phyloP scores from a whole-genome alignment of 2,888 invertebrate genomes.

The Andrena haemorrhoa region DNA sequence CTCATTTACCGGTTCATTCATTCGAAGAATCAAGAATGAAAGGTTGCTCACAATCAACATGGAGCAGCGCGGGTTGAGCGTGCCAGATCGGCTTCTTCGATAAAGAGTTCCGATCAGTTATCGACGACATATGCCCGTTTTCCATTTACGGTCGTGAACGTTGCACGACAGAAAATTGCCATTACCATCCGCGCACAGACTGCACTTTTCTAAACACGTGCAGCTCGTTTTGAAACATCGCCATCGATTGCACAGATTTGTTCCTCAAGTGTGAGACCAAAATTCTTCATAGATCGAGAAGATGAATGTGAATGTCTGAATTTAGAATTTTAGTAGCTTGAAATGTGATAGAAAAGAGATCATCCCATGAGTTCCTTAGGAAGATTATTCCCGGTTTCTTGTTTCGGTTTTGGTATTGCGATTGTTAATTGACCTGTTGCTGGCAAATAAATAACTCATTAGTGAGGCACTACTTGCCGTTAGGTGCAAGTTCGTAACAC shows the following conservation, averaged over 20 bases:
- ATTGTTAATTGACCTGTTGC: too few species aligned
- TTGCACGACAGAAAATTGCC: conserved; percentile 36
- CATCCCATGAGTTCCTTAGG: too few species aligned
- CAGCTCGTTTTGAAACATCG: conserved; percentile 19
- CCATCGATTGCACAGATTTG: conserved; percentile 32
- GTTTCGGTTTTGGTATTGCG: too few species aligned
- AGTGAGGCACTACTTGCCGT: too few species aligned
- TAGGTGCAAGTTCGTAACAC: too few species aligned
- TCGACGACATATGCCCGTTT: conserved; percentile 49
- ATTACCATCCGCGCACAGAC: conserved; percentile 45
- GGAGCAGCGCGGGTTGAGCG: conserved; percentile 49
- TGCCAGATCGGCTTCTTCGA: conserved; percentile 52
- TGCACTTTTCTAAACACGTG: conserved; percentile 1
- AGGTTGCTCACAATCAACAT: conserved; percentile 46
- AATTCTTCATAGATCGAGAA: background rate
- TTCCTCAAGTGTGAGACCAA: background rate
- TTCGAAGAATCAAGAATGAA: conserved; percentile 62
- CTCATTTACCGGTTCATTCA: conserved; percentile 68
- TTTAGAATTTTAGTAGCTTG: too few species aligned
- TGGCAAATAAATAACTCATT: too few species aligned
- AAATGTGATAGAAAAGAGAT: too few species aligned
- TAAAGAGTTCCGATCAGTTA: conserved; percentile 64
- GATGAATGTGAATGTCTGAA: too few species aligned
- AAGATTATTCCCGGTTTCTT: too few species aligned
- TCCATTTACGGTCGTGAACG: conserved; percentile 40